Conservation (phyloP, 2,888 invertebrate genomes). For the Tupiocoris notatus region DNA sequence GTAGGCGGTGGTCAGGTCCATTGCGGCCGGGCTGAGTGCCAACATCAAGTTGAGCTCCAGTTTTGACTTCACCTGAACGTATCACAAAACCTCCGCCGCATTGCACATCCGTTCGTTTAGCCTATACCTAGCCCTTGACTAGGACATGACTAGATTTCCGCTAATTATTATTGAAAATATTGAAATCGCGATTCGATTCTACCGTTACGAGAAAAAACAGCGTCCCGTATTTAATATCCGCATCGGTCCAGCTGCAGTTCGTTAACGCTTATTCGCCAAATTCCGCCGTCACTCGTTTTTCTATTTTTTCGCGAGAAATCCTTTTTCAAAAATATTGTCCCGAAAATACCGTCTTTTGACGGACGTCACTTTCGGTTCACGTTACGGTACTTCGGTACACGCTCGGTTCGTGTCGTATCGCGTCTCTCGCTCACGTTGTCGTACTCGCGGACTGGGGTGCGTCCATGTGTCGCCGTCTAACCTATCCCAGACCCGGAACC, state of each 20-base stretch:
- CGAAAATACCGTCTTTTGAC: too few relatives aligned
- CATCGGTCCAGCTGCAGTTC: too few relatives aligned
- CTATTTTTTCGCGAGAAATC: too few relatives aligned
- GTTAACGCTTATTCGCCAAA: too few relatives aligned
- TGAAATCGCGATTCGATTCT: background rate
- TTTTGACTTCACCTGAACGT: constrained; percentile 30
- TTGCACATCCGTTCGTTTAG: too few relatives aligned
- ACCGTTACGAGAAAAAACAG: too few relatives aligned
- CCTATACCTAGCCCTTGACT: background rate
- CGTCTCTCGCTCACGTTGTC: constrained; percentile 7
- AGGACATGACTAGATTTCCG: background rate
- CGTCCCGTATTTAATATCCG: too few relatives aligned
- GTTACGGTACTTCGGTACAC: too few relatives aligned
- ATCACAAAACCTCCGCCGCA: constrained; percentile 8
- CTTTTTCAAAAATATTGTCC: too few relatives aligned
- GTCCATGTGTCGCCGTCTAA: constrained; percentile 33
- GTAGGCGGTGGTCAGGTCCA: constrained; percentile 92
- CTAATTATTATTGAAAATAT: too few relatives aligned
- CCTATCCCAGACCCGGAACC: background rate
- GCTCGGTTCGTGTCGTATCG: background rate
- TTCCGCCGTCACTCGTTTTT: background rate
- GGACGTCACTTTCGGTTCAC: background rate
- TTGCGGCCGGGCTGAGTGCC: constrained; percentile 56
- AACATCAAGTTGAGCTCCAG: constrained; percentile 44
- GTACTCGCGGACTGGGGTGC: constrained; percentile 39